Evolutionary conservation across 1,140 invertebrate species (phyloP).

Genomic region (Samia ricini): DNA sequence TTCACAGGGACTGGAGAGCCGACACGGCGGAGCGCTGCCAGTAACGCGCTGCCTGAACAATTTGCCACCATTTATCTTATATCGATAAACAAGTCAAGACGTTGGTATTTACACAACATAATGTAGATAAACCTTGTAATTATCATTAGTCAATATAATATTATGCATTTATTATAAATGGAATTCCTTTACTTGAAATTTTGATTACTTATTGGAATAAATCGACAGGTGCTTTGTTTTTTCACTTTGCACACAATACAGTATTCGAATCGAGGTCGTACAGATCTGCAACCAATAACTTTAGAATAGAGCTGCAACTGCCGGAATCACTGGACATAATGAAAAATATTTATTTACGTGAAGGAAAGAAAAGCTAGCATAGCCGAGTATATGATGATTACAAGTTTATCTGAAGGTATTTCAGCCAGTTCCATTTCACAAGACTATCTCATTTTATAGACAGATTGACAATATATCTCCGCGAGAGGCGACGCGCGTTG

Average conservation of each 20-base stretch:
- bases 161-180: no score
- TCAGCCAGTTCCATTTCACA: background rate
- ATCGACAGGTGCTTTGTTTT: no score
- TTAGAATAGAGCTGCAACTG: no score
- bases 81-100: background rate
- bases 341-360: no score
- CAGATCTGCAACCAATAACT: no score
- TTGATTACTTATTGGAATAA: no score
- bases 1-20: background rate
- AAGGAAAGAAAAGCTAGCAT: background rate
- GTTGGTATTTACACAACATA: background rate
- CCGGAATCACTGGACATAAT: no score
- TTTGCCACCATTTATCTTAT: background rate
- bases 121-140: background rate
- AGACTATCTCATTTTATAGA: background rate
- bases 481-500: background rate
- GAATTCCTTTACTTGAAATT: no score
- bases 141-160: background rate
- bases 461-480: background rate
- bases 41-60: background rate
- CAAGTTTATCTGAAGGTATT: background rate
- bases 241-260: no score
- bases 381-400: background rate
- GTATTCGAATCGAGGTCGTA: no score
- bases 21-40: background rate